Base-by-base conservation (phyloP, 2,113 vertebrate genomes). In the Coptodon rendalli region DNA sequence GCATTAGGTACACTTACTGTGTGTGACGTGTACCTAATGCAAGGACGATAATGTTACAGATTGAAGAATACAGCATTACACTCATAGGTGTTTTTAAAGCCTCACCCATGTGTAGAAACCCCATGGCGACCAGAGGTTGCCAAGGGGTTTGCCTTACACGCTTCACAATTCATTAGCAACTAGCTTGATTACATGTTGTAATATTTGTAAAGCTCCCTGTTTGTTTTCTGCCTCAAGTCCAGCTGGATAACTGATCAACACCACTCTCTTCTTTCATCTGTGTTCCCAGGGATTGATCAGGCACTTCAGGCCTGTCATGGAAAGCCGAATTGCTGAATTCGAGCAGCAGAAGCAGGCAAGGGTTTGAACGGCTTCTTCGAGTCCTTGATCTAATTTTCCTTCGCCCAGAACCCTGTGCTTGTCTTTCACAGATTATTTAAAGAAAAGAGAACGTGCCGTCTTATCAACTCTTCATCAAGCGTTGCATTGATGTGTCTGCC, bases 241-340 rank as follows among this genome's bases (percentile, higher is more conserved):
- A 78, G 43, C 9, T 31, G 71, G 16, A 22, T 81, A 71, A 81
- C 40, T 66, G 1, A 22, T 27, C 43, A 22, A 14, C n/a, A 14
- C 50, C 10, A 13, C 22, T 17, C 73, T 79, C 19, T 54, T 78
- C 24, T 83, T 45, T 40, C 13, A 11, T 61, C 24, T 89, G 4
- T 87, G n/a, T 84, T 93, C 34, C 24, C 59, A 97, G 96, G 96
- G 96, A 63, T 82, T 97, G 86, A 97, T 97, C 84, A 93, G 96
- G 63, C 96, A 97, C 92, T 96, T 96, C 89, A 95, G 96, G 7
- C 97, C 97, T n/a, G 53, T 96, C 38, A 96, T 97, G 96, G 96
- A 97, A 94, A 94, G 82, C 63, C 92, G 96, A 12, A 97, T 97
- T 80, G 36, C 91, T 78, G 93, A 95, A 22, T 95, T 94, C 86